Evolutionary conservation across 2,888 invertebrate genomes (phyloP).

Genomic region (Lordiphosa fenestrarum): DNA sequence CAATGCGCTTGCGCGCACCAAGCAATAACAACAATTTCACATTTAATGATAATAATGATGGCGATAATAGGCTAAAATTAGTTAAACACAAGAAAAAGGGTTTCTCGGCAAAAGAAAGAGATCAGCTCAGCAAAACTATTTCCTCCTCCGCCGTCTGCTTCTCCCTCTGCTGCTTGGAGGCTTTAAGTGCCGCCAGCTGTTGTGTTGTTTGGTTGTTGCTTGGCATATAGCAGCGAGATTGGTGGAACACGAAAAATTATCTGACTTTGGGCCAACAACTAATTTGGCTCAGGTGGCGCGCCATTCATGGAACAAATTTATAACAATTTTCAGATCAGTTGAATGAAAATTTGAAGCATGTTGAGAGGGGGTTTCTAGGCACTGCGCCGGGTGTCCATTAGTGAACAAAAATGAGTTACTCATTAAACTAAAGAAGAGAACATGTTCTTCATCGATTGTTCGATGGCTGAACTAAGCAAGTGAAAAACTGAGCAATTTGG

Average conservation of each 20-base stretch:
- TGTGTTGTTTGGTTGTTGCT: conserved; percentile 29
- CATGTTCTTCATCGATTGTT: too few species aligned
- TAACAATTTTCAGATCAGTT: conserved; percentile 59
- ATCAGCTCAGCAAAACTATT: conserved; percentile 11
- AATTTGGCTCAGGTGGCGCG: conserved; percentile 74
- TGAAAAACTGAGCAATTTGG: too few species aligned
- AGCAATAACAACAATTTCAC: conserved; percentile 64
- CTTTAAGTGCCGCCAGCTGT: conserved; percentile 67
- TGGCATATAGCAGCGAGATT: conserved; percentile 53
- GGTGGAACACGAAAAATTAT: conserved; percentile 32
- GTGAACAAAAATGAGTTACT: conserved; percentile 8
- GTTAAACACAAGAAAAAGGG: conserved; percentile 61
- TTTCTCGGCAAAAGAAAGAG: conserved; percentile 15
- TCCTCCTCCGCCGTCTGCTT: conserved; percentile 5
- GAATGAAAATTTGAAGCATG: conserved; percentile 14
- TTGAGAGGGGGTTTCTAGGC: conserved; percentile 38
- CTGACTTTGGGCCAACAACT: conserved; percentile 53
- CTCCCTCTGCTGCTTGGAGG: conserved; percentile 19
- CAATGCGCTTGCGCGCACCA: conserved; percentile 64
- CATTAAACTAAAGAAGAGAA: neutral
- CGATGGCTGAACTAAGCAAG: too few species aligned
- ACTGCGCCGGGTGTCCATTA: conserved; percentile 19
- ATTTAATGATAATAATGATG: conserved; percentile 75
- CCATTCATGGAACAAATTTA: conserved; percentile 62
- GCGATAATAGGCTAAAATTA: conserved; percentile 74